Conservation (phyloP, 1,140 invertebrate species). For the Leptinotarsa texana region DNA sequence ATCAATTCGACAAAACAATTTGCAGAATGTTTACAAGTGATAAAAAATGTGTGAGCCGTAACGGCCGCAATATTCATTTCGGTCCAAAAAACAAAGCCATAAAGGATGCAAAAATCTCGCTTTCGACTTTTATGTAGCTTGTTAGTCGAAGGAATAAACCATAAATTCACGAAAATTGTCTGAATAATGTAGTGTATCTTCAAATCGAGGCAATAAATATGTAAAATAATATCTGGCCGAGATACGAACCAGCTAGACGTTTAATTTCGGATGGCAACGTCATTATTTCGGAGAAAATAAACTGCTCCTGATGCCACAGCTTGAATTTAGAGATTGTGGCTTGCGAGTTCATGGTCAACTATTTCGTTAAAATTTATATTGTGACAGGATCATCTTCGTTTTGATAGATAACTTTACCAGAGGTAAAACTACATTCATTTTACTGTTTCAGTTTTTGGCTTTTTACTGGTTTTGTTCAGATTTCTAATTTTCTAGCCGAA, state of each 20-base stretch:
- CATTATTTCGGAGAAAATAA: constrained; percentile 14
- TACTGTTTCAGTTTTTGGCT: too few relatives aligned
- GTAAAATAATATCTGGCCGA: constrained; percentile 31
- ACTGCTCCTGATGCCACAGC: not conserved
- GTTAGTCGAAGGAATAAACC: constrained; percentile 23
- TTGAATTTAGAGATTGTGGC: not conserved
- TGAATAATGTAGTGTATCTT: constrained; percentile 25
- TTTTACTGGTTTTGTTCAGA: too few relatives aligned
- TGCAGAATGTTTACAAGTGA: constrained; percentile 16
- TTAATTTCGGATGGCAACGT: constrained; percentile 25
- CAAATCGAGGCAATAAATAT: constrained; percentile 33
- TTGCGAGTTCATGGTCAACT: not conserved
- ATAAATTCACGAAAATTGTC: constrained; percentile 28
- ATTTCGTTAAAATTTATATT: too few relatives aligned
- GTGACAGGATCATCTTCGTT: too few relatives aligned
- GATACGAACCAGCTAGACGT: constrained; percentile 9
- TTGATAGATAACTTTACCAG: too few relatives aligned
- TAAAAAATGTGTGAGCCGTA: constrained; percentile 16
- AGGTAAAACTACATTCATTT: too few relatives aligned
- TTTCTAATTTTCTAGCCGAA: too few relatives aligned
- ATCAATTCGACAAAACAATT: constrained; percentile 15
- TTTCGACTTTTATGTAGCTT: constrained; percentile 27
- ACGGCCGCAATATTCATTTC: constrained; percentile 18
- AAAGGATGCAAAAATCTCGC: constrained; percentile 23
- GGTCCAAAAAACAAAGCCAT: constrained; percentile 21